Base-by-base conservation (phyloP, 2,113 vertebrate species). In the Poicephalus meyeri region DNA sequence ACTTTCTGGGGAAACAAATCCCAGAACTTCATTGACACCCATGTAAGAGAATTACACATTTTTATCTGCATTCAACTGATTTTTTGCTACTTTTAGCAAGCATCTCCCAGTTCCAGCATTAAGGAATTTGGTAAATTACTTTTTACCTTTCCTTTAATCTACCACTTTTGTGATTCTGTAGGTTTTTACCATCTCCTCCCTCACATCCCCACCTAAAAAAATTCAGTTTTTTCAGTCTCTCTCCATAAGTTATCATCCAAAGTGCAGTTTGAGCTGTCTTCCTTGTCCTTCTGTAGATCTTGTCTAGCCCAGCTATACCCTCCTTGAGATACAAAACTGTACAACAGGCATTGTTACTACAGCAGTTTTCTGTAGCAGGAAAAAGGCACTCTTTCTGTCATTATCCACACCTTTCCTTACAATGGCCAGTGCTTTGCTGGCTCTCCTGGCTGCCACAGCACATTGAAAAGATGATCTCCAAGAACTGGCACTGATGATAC, bases 341-440 rank as follows among this genome's bases (percentile, higher is more conserved):
- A 26, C 11, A 50, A 52, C 23, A 56, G 5, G 7, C 24, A 44
- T 8, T 37, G 42, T 49, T 39, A 28, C 47, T 41, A 16, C 16
- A 63, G 31, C 10, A n/a, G 31, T 53, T 78, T 89, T 78, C 85
- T 61, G 24, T 2, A 35, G 58, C n/a, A 58, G 55, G 46, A 71
- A 56, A 89, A 53, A 12, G 8, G 7, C 8, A 15, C 7, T 49
- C 5, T n/a, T 35, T 10, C 26, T 49, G 9, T 80, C 0, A 0
- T 64, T 64, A 64, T 23, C 33, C 33, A 10, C 24, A 31, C 1
- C 8, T 9, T 16, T 68, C 35, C 61, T 52, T 52, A 9, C 13
- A 17, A 80, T 11, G 26, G 13, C 13, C 58, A 77, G 5, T 16
- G 33, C 64, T 78, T 78, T 84, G 24, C 20, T 70, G 55, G 14